A percentile compares a stretch with the other conserved stretches of the same genome.
Evolutionary conservation across 2,797 vertebrate genomes (phyloP).

Genomic region (Phoeniculus purpureus): DNA sequence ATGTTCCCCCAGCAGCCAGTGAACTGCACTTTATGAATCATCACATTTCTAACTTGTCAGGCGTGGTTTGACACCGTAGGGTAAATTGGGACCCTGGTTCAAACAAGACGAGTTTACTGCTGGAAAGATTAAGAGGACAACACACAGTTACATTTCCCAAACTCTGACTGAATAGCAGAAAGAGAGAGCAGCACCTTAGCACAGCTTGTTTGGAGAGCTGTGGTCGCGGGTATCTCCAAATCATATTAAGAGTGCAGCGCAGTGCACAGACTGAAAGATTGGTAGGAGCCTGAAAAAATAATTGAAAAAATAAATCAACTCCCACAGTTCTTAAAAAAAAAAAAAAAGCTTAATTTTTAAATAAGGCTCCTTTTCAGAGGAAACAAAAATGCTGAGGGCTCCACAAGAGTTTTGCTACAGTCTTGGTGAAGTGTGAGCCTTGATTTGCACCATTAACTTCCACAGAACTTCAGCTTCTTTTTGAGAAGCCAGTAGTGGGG

Average conservation of each 20-base stretch:
- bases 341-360: neutral
- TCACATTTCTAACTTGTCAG: constrained; percentile 28
- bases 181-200: neutral
- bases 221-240: neutral
- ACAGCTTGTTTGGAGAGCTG: neutral
- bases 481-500: neutral
- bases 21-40: constrained; percentile 37
- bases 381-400: neutral
- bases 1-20: neutral
- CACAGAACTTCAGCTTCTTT: neutral
- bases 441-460: neutral
- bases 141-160: neutral
- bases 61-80: neutral
- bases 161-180: neutral
- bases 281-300: neutral
- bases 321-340: neutral
- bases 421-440: neutral
- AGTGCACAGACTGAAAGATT: neutral
- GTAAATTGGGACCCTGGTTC: constrained; percentile 20
- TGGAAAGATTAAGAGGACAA: neutral
- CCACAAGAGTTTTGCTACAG: neutral
- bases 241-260: neutral
- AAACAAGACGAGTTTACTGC: neutral
- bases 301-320: neutral
- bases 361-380: neutral